A percentile compares a stretch with the other conserved stretches of the same genome.
These are phyloP conservation scores for Leptatherina wallacei DNA, from an alignment of 2,797 vertebrate genomes.

Conservation along the genomic window DNA sequence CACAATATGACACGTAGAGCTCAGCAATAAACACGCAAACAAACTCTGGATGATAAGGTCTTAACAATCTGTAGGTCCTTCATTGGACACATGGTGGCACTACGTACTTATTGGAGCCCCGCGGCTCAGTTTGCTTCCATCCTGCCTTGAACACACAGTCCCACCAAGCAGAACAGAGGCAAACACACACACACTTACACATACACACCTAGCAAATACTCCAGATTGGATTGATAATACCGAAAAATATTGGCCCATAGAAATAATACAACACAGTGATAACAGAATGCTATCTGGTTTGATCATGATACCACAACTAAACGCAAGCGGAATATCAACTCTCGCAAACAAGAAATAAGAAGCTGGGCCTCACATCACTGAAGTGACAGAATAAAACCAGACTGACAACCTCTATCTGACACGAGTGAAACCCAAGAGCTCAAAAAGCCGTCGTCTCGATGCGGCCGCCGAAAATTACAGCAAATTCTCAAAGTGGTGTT, in stretches of 20 bases:
- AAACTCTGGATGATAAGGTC: constrained; percentile 10
- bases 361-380: constrained; percentile 59
- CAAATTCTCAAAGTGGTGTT: constrained; percentile 46
- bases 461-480: constrained; percentile 39
- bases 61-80: constrained; percentile 46
- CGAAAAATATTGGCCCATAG: constrained; percentile 84
- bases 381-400: constrained; percentile 63
- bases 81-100: constrained; percentile 81
- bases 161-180: constrained; percentile 65
- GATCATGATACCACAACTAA: constrained; percentile 74
- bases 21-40: constrained; percentile 44
- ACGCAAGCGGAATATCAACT: constrained; percentile 76
- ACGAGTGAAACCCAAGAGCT: constrained; percentile 45
- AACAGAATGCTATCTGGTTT: constrained; percentile 69
- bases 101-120: constrained; percentile 72
- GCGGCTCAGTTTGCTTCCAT: constrained; percentile 27
- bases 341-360: constrained; percentile 74
- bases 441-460: constrained; percentile 19
- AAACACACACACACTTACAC: constrained; percentile 40
- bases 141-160: constrained; percentile 62
- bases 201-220: constrained; percentile 77
- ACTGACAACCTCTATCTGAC: constrained; percentile 45
- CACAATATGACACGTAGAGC: constrained; percentile 31
- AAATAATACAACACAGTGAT: constrained; percentile 84
- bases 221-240: constrained; percentile 82